phyloP scores from a whole-genome alignment of 2,797 vertebrate species.

The Fratercula arctica region DNA sequence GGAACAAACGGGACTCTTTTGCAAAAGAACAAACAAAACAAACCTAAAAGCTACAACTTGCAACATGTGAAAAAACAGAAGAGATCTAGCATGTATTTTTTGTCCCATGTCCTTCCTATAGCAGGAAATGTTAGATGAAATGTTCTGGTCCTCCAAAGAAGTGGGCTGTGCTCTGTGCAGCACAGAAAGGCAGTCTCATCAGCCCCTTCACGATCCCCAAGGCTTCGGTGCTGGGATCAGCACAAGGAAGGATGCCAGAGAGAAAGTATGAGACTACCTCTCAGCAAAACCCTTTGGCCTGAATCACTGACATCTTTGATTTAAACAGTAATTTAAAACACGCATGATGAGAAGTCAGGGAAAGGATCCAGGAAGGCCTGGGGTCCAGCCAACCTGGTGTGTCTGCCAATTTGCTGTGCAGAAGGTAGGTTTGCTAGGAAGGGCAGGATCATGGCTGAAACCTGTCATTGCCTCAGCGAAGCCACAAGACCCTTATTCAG shows the following conservation, averaged over 20 bases:
- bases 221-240: constrained; percentile 42
- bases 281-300: constrained; percentile 67
- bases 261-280: constrained; percentile 63
- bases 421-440: constrained; percentile 50
- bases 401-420: constrained; percentile 53
- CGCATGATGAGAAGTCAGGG: constrained; percentile 64
- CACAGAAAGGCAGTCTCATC: not conserved
- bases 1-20: not conserved
- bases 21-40: not conserved
- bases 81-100: not conserved
- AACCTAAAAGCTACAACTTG: not conserved
- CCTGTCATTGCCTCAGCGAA: constrained; percentile 8
- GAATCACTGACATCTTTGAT: constrained; percentile 69
- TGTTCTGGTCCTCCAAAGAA: not conserved
- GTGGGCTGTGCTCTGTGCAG: not conserved
- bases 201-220: constrained; percentile 14
- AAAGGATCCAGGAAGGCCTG: constrained; percentile 63
- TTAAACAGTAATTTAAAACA: constrained; percentile 72
- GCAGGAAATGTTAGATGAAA: not conserved
- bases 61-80: not conserved
- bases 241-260: constrained; percentile 41
- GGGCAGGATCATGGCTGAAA: constrained; percentile 23
- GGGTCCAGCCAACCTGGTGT: constrained; percentile 47
- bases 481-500: constrained; percentile 3
- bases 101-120: not conserved